Evolutionary conservation across 2,113 vertebrate genomes (phyloP), one percentile per base, ranked within the genome.

Genomic region (Stigmatopora argus): DNA sequence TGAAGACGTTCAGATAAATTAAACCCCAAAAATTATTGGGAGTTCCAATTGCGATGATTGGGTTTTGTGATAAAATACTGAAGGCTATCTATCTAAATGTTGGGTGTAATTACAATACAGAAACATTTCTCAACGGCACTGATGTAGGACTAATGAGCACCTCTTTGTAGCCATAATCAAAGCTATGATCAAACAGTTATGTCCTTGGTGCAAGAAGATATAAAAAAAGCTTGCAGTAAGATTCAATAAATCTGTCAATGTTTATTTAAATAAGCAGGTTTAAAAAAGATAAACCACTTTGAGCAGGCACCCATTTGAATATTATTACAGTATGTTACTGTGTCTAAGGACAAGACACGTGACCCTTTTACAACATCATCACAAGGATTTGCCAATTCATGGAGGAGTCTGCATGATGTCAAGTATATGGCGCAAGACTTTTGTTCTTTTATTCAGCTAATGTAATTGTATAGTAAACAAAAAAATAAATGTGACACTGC

Each of bases 321-420:
- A 3, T 13, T 55, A 26, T 55, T 21, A 41, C 38, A 41, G 38
- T 41, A 35, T 45, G 34, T 35, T 62, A 31, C 51, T 38, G 51
- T 47, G n/a, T 17, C 7, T 45, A 21, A 35, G 9, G 5, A 62
- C 35, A 59, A 12, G 70, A 57, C 46, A 26, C 59, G 41, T 65
- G 9, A 65, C 57, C 58, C 60, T 62, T 56, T 61, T 18, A 49
- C 44, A 19, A 44, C 41, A 64, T 62, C 61, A 62, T 64, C 23
- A 23, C 26, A 57, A 68, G 52, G 70, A 69, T 48, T 76, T 82
- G 55, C 73, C 48, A 58, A 19, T 51, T 46, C 59, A 51, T 59
- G 2, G 45, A 69, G 62, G 38, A 65, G 21, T 60, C 56, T 60
- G 67, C 61, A 69, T 31, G 62, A 69, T 70, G 62, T 46, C 69